phyloP scores from a whole-genome alignment of 2,888 invertebrate species.

The Caenorhabditis zanzibari region DNA sequence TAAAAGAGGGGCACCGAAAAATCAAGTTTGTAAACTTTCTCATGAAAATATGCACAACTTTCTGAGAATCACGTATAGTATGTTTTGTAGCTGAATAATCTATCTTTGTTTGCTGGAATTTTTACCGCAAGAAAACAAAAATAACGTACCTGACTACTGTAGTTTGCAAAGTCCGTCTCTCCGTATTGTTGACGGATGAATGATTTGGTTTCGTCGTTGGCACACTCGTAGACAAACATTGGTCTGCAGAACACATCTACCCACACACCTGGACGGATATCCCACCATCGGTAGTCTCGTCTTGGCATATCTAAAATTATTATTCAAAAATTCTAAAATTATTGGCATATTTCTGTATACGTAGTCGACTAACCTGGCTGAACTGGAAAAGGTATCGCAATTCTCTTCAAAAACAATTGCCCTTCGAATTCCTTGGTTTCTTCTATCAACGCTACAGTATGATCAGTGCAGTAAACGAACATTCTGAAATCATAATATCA shows the following conservation, averaged over 20 bases:
- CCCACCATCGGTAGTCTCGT: conserved; percentile 73
- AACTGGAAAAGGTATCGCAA: conserved; percentile 67
- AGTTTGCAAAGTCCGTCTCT: conserved; percentile 69
- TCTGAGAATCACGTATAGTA: no score
- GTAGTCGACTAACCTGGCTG: conserved; percentile 54
- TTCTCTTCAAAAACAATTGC: conserved; percentile 74
- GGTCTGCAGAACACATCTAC: conserved; percentile 71
- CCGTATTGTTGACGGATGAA: conserved; percentile 75
- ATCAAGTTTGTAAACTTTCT: no score
- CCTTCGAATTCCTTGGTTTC: conserved; percentile 75
- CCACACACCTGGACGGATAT: conserved; percentile 76
- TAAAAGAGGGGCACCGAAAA: neutral
- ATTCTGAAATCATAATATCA: conserved; percentile 50
- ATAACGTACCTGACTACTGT: conserved; percentile 69
- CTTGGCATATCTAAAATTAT: conserved; percentile 58
- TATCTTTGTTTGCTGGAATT: no score
- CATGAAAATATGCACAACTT: no score
- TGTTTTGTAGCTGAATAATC: no score
- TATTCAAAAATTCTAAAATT: no score
- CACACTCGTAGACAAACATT: conserved; percentile 72
- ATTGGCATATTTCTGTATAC: no score
- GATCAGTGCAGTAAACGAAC: conserved; percentile 70
- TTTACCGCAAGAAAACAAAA: neutral
- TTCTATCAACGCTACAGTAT: conserved; percentile 73
- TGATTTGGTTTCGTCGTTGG: conserved; percentile 68